Percentiles rank a stretch among this genome's conserved stretches.
Evolutionary conservation across 2,113 vertebrate genomes (phyloP).

Genomic region (Asarcornis scutulata): DNA sequence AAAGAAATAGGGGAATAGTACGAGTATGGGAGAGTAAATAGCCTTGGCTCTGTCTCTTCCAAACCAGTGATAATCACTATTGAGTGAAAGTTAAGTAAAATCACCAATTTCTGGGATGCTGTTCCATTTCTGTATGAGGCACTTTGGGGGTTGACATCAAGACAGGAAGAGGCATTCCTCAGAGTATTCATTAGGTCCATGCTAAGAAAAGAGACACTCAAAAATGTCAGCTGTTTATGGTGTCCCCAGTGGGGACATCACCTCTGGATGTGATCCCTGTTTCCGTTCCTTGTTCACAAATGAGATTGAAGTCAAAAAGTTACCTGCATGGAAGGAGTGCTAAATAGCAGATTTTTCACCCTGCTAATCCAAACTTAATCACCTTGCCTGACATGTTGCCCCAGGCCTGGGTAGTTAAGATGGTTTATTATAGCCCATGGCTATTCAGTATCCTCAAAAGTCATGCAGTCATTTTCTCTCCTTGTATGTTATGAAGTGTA

Average conservation of each 20-base stretch:
- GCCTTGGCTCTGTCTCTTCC: rapidly evolving
- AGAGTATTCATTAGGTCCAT: background rate
- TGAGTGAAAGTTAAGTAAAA: background rate
- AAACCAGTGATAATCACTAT: background rate
- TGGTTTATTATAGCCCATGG: background rate
- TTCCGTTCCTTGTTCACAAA: background rate
- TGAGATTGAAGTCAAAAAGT: background rate
- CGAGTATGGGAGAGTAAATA: background rate
- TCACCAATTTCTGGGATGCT: background rate
- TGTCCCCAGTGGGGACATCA: background rate
- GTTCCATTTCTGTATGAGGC: background rate
- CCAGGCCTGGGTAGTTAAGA: background rate
- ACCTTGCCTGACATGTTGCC: background rate
- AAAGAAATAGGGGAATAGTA: background rate
- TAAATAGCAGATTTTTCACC: background rate
- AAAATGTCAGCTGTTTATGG: background rate
- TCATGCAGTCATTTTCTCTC: background rate
- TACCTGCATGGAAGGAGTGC: background rate
- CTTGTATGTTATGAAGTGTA: rapidly evolving
- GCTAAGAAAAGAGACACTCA: background rate
- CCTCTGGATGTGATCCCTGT: background rate
- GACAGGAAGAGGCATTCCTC: background rate
- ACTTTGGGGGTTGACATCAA: background rate
- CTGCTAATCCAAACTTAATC: background rate
- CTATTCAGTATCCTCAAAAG: background rate